Percentiles rank a stretch among this genome's conserved stretches.
phyloP scores from a whole-genome alignment of 2,113 vertebrate species.

The Cheilinus undulatus region DNA sequence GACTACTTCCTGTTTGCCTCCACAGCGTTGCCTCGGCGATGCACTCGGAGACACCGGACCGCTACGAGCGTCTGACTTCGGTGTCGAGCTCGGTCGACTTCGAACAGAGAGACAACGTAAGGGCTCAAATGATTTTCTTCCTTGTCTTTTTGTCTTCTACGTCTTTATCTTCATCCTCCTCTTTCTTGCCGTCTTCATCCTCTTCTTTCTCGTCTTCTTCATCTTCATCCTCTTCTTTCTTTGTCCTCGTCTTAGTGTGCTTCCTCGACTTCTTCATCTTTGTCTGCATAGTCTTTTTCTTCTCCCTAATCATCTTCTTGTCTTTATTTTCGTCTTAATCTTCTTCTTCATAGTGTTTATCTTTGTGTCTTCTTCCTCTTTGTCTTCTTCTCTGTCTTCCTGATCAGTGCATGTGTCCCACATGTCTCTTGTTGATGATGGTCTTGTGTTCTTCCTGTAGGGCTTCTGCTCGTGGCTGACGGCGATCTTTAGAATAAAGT shows the following conservation, averaged over 20 bases:
- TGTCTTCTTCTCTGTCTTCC: background rate
- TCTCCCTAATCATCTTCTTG: too few species aligned
- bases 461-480: slow-evolving; percentile 99
- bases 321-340: too few species aligned
- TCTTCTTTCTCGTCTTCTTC: slow-evolving; percentile 26
- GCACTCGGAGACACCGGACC: slow-evolving; percentile 93
- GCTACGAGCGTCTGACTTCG: slow-evolving; percentile 95
- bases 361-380: background rate
- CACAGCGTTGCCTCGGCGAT: slow-evolving; percentile 93
- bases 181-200: too few species aligned
- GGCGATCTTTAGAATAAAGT: slow-evolving; percentile 99
- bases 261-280: too few species aligned
- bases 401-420: background rate
- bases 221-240: background rate
- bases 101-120: slow-evolving; percentile 97
- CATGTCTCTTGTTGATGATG: too few species aligned
- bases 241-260: too few species aligned
- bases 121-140: too few species aligned
- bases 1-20: slow-evolving; percentile 31
- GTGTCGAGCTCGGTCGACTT: slow-evolving; percentile 98
- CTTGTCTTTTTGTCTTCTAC: slow-evolving; percentile 25
- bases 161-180: background rate
- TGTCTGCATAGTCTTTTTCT: slow-evolving; percentile 1
- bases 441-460: slow-evolving; percentile 76
- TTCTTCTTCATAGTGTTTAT: slow-evolving; percentile 6